These are phyloP conservation scores for Stenotaenia linearis DNA, from an alignment of 2,888 invertebrate species.

Conservation along the genomic window DNA sequence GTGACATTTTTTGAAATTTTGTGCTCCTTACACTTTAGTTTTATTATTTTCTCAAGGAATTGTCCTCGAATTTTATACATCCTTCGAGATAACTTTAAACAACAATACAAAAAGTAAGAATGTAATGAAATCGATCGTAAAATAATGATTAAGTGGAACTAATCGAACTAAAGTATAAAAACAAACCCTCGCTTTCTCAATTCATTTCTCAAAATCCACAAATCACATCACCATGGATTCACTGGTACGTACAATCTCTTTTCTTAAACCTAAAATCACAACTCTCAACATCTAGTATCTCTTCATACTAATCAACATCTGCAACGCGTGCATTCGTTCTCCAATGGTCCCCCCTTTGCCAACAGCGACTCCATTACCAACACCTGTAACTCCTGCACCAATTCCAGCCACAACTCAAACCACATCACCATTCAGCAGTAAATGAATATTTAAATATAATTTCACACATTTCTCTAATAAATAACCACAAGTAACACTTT, in stretches of 20 bases:
- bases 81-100: not conserved
- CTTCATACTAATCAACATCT: not conserved
- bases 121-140: not conserved
- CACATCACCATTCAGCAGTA: too few species aligned
- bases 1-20: too few species aligned
- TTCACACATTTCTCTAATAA: not conserved
- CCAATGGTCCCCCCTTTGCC: not conserved
- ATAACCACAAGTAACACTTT: too few species aligned
- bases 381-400: not conserved
- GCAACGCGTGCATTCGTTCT: not conserved
- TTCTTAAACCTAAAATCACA: too few species aligned
- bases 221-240: not conserved
- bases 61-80: too few species aligned
- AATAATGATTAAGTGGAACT: not conserved
- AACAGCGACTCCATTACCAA: not conserved
- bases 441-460: too few species aligned
- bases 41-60: too few species aligned
- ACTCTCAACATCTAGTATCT: not conserved
- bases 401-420: not conserved
- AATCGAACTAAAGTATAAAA: not conserved
- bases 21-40: too few species aligned
- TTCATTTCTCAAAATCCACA: not conserved
- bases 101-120: not conserved
- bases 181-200: not conserved
- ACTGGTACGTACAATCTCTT: not conserved